Evolutionary conservation across 2,113 vertebrate genomes (phyloP).

Genomic region (Myrmecobius fasciatus): DNA sequence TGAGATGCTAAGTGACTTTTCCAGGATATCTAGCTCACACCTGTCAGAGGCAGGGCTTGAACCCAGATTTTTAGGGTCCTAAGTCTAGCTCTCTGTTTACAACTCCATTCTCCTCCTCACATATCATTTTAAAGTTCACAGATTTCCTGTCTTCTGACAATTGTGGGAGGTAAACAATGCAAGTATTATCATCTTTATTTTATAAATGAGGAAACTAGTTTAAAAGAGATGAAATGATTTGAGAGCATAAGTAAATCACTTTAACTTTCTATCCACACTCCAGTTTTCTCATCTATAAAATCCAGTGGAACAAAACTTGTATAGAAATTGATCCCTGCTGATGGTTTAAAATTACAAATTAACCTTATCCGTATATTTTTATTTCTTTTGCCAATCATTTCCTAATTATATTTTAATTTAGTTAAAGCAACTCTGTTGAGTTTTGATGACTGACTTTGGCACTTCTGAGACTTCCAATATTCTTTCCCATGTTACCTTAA

Average conservation of each 20-base stretch:
- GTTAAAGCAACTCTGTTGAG: background rate
- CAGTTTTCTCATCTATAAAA: background rate
- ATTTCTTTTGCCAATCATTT: background rate
- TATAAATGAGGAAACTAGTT: background rate
- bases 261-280: slow-evolving; percentile 4
- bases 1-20: background rate
- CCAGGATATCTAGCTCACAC: background rate
- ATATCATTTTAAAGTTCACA: background rate
- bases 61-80: background rate
- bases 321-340: background rate
- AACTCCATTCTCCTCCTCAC: background rate
- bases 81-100: background rate
- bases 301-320: background rate
- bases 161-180: background rate
- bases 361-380: background rate
- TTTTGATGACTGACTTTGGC: background rate
- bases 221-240: background rate
- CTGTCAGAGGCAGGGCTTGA: background rate
- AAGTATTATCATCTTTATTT: background rate
- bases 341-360: background rate
- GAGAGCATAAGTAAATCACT: background rate
- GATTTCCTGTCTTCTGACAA: background rate
- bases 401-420: background rate
- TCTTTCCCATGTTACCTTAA: background rate
- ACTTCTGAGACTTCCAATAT: background rate